These are phyloP conservation scores for Achlya flavicornis DNA, from an alignment of 2,888 invertebrate species.

Conservation along the genomic window DNA sequence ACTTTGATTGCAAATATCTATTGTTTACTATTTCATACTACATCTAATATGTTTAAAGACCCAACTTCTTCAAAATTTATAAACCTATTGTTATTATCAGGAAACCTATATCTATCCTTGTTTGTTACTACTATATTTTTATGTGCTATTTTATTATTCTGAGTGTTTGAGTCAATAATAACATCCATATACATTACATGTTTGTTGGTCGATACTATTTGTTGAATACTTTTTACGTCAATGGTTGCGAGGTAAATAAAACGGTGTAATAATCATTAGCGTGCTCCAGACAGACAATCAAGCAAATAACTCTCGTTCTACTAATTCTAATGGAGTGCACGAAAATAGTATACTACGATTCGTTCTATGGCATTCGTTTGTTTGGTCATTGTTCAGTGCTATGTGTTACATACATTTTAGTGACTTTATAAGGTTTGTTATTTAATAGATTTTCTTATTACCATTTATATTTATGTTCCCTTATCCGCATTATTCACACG, in stretches of 20 bases:
- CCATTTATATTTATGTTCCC: background rate
- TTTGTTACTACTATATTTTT: no score
- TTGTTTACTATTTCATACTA: background rate
- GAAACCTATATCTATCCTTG: background rate
- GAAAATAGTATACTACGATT: constrained; percentile 13
- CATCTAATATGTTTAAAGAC: background rate
- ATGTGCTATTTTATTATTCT: background rate
- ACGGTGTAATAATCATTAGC: constrained; percentile 34
- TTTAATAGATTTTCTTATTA: background rate
- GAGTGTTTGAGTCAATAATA: background rate
- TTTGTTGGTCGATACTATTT: background rate
- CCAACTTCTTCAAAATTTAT: background rate
- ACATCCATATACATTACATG: background rate
- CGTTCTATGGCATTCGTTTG: constrained; percentile 3
- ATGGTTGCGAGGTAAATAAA: constrained; percentile 21
- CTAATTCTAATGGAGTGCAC: constrained; percentile 16
- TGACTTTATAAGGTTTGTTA: background rate
- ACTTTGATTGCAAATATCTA: constrained; percentile 9
- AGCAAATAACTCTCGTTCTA: constrained; percentile 24
- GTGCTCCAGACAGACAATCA: constrained; percentile 21
- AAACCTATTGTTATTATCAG: background rate
- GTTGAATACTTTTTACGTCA: constrained; percentile 8
- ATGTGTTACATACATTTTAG: background rate
- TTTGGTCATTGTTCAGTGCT: background rate
- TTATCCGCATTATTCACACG: no score